A percentile compares a stretch with the other conserved stretches of the same genome.
Evolutionary conservation across 2,888 invertebrate genomes (phyloP).

Genomic region (Plemyria rubiginata): DNA sequence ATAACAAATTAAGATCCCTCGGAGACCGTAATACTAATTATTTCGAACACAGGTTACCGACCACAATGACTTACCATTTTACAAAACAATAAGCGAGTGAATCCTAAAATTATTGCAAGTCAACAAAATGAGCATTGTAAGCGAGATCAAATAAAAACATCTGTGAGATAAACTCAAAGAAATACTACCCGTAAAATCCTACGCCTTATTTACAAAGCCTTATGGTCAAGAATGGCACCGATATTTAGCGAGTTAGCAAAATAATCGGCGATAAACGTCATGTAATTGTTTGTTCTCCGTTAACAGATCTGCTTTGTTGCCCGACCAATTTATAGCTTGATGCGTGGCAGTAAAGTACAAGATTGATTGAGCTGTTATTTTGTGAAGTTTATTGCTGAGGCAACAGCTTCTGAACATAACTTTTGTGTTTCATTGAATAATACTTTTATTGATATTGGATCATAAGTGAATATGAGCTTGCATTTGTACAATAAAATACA

Average conservation of each 20-base stretch:
- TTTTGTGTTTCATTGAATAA: constrained; percentile 27
- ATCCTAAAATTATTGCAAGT: constrained; percentile 16
- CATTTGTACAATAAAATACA: background rate
- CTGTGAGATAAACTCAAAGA: constrained; percentile 18
- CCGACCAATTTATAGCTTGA: constrained; percentile 30
- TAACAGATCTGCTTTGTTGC: constrained; percentile 33
- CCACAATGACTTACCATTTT: constrained; percentile 1
- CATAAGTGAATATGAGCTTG: constrained; percentile 20
- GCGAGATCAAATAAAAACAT: constrained; percentile 25
- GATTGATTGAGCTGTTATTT: constrained; percentile 34
- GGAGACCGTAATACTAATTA: too few species aligned
- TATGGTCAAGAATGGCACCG: constrained; percentile 12
- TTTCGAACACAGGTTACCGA: too few species aligned
- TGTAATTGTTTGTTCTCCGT: constrained; percentile 34
- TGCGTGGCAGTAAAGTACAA: constrained; percentile 32
- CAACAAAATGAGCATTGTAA: constrained; percentile 27
- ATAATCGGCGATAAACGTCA: constrained; percentile 31
- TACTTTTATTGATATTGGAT: constrained; percentile 29
- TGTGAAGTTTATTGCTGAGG: constrained; percentile 29
- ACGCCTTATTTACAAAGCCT: constrained; percentile 1
- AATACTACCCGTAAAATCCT: constrained; percentile 17
- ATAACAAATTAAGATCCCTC: too few species aligned
- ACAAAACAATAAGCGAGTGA: constrained; percentile 9
- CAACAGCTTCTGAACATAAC: constrained; percentile 25
- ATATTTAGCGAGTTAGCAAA: constrained; percentile 8